Evolutionary conservation across 2,797 vertebrate species (phyloP).

Genomic region (Melanotaenia maccullochi): DNA sequence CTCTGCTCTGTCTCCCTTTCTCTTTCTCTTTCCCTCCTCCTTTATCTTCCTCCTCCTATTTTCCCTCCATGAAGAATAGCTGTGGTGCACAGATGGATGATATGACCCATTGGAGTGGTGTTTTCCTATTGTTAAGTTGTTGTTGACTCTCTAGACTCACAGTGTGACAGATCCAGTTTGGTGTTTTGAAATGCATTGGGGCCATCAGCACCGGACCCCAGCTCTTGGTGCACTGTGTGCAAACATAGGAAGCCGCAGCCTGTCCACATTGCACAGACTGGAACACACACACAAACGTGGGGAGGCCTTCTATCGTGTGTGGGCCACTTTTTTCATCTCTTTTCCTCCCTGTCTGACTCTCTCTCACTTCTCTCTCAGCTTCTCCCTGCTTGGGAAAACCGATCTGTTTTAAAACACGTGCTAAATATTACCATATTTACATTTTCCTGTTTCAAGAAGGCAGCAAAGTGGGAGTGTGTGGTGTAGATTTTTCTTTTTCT

Average conservation of each 20-base stretch:
- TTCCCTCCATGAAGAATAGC: slow-evolving; percentile 72
- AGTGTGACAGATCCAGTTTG: slow-evolving; percentile 78
- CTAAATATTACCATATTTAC: slow-evolving; percentile 88
- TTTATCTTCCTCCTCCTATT: slow-evolving; percentile 63
- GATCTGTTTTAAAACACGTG: slow-evolving; percentile 88
- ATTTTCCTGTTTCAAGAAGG: slow-evolving; percentile 88
- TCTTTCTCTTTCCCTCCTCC: slow-evolving; percentile 39
- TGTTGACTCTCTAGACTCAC: slow-evolving; percentile 80
- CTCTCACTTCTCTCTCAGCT: slow-evolving; percentile 57
- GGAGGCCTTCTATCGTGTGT: slow-evolving; percentile 84
- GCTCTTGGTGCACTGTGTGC: slow-evolving; percentile 74
- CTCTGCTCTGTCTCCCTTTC: slow-evolving; percentile 60
- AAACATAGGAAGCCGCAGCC: slow-evolving; percentile 81
- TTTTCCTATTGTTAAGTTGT: slow-evolving; percentile 83
- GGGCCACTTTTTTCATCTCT: slow-evolving; percentile 77
- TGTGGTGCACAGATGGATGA: slow-evolving; percentile 69
- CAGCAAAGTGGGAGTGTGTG: slow-evolving; percentile 73
- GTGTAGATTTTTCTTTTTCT: slow-evolving; percentile 69
- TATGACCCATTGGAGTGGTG: slow-evolving; percentile 72
- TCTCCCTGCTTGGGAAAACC: slow-evolving; percentile 82
- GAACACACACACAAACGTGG: slow-evolving; percentile 78
- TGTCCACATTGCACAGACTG: slow-evolving; percentile 73
- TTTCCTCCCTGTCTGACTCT: slow-evolving; percentile 67
- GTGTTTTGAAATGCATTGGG: slow-evolving; percentile 66
- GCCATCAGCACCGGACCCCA: slow-evolving; percentile 63